These are phyloP conservation scores for Hemicrepidius hirtus DNA, from an alignment of 2,888 invertebrate genomes.

Conservation along the genomic window DNA sequence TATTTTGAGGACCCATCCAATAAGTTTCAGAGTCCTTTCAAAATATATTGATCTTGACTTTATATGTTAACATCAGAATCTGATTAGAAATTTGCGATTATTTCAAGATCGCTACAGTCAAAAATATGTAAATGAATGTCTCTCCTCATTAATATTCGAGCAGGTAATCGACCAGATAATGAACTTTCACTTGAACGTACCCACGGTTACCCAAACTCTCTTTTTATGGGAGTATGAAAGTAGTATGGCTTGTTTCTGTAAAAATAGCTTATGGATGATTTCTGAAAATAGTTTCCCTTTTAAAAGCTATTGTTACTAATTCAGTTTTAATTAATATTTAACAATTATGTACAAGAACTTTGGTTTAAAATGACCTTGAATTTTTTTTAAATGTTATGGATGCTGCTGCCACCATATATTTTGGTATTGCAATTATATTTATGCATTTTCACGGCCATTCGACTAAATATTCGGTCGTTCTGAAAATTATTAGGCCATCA, in stretches of 20 bases:
- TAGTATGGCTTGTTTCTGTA: not conserved
- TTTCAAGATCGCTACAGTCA: not conserved
- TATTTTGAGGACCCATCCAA: too few species aligned
- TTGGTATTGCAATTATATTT: too few species aligned
- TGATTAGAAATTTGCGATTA: not conserved
- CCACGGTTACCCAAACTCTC: not conserved
- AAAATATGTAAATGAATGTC: slow-evolving; percentile 2
- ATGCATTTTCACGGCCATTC: too few species aligned
- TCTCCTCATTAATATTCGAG: not conserved
- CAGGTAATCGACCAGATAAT: not conserved
- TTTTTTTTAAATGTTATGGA: too few species aligned
- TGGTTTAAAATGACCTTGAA: too few species aligned
- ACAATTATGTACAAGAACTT: too few species aligned
- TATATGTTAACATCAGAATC: not conserved
- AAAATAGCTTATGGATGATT: not conserved
- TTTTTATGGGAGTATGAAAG: not conserved
- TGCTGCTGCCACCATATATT: too few species aligned
- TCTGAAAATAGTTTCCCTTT: not conserved
- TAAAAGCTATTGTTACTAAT: too few species aligned
- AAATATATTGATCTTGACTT: slow-evolving; percentile 6
- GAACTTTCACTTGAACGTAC: slow-evolving; percentile 1
- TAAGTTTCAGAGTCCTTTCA: not conserved
- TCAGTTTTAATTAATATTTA: too few species aligned
- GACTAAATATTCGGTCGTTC: too few species aligned
- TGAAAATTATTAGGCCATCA: too few species aligned